phyloP scores from a whole-genome alignment of 2,113 vertebrate species.

The Notarius quadriscutis region DNA sequence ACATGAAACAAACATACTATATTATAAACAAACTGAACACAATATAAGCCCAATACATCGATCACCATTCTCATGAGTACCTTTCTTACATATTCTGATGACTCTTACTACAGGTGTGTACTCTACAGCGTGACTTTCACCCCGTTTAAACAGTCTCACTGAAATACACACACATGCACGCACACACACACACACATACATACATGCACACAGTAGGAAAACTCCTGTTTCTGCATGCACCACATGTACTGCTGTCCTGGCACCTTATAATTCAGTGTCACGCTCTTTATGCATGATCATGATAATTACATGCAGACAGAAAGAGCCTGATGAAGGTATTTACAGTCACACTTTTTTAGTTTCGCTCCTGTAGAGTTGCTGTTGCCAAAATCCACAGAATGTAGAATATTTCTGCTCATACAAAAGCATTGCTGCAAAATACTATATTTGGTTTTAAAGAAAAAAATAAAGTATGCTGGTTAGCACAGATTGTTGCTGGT shows the following conservation, averaged over 20 bases:
- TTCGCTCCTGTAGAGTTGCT: conserved; percentile 12
- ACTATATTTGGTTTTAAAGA: conserved; percentile 18
- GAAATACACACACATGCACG: neutral
- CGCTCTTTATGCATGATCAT: conserved; percentile 7
- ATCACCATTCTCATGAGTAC: conserved; percentile 2
- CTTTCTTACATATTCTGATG: conserved; percentile 1
- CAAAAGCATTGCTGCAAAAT: conserved; percentile 33
- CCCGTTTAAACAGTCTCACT: neutral
- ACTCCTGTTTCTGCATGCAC: conserved; percentile 21
- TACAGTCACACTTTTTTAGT: neutral
- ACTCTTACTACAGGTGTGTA: conserved; percentile 1
- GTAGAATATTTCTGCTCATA: conserved; percentile 12
- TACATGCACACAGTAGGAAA: conserved; percentile 37
- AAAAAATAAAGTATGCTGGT: conserved; percentile 41
- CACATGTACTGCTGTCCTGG: conserved; percentile 11
- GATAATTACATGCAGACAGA: conserved; percentile 19
- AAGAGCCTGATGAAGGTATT: neutral
- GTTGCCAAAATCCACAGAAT: conserved; percentile 5
- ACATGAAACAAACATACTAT: conserved; percentile 63
- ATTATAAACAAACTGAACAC: conserved; percentile 56
- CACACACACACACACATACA: neutral
- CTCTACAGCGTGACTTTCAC: neutral
- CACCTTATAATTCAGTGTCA: neutral
- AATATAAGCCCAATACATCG: conserved; percentile 45
- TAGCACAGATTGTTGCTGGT: conserved; percentile 1